Evolutionary conservation across 1,140 invertebrate species (phyloP).

Genomic region (Pseudomyrmex dendroicus): DNA sequence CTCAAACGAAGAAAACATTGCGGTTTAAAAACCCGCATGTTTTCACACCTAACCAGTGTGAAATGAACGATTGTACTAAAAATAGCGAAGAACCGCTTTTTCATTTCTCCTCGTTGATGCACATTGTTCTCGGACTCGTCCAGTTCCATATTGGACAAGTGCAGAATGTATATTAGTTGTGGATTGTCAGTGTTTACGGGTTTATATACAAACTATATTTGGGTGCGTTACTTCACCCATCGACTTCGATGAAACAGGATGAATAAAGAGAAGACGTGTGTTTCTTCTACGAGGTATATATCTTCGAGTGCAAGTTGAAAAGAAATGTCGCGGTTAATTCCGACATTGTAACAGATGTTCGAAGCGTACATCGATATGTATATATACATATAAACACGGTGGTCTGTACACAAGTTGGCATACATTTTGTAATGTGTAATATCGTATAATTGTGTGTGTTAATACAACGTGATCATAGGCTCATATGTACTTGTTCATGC

Average conservation of each 20-base stretch:
- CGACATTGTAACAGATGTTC: constrained; percentile 33
- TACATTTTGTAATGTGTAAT: constrained; percentile 67
- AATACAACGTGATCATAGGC: constrained; percentile 36
- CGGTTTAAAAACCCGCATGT: background rate
- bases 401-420: constrained; percentile 71
- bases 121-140: background rate
- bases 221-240: constrained; percentile 19
- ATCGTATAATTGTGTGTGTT: constrained; percentile 65
- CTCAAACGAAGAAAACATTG: no score
- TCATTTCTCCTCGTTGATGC: background rate
- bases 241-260: constrained; percentile 59
- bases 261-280: constrained; percentile 38
- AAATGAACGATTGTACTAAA: no score
- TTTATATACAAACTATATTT: constrained; percentile 75
- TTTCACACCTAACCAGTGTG: no score
- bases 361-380: constrained; percentile 63
- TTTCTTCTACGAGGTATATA: constrained; percentile 33
- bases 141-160: constrained; percentile 22
- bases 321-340: constrained; percentile 34
- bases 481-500: constrained; percentile 67
- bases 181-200: constrained; percentile 70
- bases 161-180: constrained; percentile 53
- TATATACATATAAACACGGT: constrained; percentile 72
- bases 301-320: constrained; percentile 32
- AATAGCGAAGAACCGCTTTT: background rate